Evolutionary conservation across 2,888 invertebrate genomes (phyloP), one percentile per base, ranked within the genome.

Genomic region (Charanyca ferruginea): DNA sequence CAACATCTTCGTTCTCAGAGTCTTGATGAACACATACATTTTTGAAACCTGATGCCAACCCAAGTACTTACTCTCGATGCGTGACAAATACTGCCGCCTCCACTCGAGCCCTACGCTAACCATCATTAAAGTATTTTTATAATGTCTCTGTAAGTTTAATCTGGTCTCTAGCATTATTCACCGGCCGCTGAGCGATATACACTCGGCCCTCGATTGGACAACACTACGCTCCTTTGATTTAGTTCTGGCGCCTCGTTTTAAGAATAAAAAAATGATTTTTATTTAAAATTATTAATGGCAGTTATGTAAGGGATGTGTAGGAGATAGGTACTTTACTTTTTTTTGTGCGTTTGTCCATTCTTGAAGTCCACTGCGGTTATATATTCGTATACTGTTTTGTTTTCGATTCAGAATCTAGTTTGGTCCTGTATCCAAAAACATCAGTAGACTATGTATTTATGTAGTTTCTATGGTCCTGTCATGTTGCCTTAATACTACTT

Each of bases 121-220:
- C 5, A 54, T 77, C 68, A 74, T 90, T 83, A 23, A 18, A 45
- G 77, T 77, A 74, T 83, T 85, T 88, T 87, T 88, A 89, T 89
- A 89, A 84, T 87, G 86, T 91, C 90, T 87, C 86, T 83, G 90
- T 89, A 89, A 90, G 84, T 91, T 88, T 90, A 91, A 91, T 92
- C 88, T 89, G 78, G 82, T 84, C 82, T 57, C 85, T 83, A 84
- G 86, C 87, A 91, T 92, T 91, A 93, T 91, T 91, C 93, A 93
- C 88, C 85, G 84, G 80, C 84, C 87, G 93, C 85, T 92, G 93
- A 93, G 85, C 91, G 93, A 93, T 93, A 93, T 93, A 93, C 77
- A 68, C 62, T 62, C 79, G 57, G 23, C 58, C 23, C 68, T 44
- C 75, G 47, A 59, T 54, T 47, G 69, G 70, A 76, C 76, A 75